Conservation (phyloP, 1,140 invertebrate genomes). For the Panagrolaimus sp. region DNA sequence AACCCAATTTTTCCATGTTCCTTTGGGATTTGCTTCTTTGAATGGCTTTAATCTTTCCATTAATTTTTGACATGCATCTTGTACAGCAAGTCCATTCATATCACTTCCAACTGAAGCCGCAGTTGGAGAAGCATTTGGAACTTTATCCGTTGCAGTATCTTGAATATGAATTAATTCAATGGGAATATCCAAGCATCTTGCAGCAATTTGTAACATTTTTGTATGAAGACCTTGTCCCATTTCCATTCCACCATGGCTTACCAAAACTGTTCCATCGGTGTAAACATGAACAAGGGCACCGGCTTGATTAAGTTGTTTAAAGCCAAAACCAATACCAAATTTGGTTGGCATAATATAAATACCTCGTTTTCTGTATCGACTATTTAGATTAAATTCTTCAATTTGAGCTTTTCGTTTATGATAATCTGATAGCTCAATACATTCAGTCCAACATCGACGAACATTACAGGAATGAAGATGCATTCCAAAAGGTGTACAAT, state of each 20-base stretch:
- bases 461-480: conserved; percentile 72
- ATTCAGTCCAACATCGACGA: conserved; percentile 76
- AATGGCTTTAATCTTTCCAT: conserved; percentile 73
- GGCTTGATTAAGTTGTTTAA: conserved; percentile 76
- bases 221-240: conserved; percentile 94
- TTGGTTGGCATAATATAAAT: conserved; percentile 79
- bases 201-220: conserved; percentile 79
- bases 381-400: conserved; percentile 72
- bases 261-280: conserved; percentile 79
- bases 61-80: conserved; percentile 76
- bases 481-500: conserved; percentile 75
- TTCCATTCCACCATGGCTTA: conserved; percentile 85
- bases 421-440: conserved; percentile 70
- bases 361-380: conserved; percentile 81
- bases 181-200: conserved; percentile 69
- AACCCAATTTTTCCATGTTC: conserved; percentile 81
- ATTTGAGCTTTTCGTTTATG: conserved; percentile 66
- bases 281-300: conserved; percentile 84
- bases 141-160: conserved; percentile 84
- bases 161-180: conserved; percentile 75
- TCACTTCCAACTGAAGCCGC: conserved; percentile 85
- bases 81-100: conserved; percentile 86
- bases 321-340: conserved; percentile 80
- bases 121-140: conserved; percentile 85
- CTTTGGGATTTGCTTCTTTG: conserved; percentile 72